Evolutionary conservation across 2,113 vertebrate species (phyloP), one percentile per base, ranked within the genome.

Genomic region (Rafetus swinhoei): DNA sequence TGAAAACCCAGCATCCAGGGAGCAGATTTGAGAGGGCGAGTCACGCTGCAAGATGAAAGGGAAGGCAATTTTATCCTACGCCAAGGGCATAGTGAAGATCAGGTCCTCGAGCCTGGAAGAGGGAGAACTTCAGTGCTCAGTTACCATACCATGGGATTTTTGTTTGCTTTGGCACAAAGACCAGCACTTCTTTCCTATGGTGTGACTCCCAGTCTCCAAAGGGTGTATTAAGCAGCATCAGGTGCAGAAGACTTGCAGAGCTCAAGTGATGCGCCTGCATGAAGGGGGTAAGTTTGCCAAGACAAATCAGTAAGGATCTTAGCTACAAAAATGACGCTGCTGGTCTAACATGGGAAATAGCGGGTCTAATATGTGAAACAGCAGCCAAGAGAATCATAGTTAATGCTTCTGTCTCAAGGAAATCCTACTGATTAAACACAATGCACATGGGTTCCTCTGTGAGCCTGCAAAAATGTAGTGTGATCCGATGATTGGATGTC

Each of bases 211-310:
- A 22, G 39, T 55, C n/a, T 35, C 16, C 32, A 72, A 72, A 35
- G 16, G 53, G 25, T 22, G 50, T 90, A 72, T 15, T 9, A 74
- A 39, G 69, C 50, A 90, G 69, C 13, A 53, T 8, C 9, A 79
- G n/a, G 32, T 81, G 19, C 35, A 72, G 76, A 86, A 86, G 65
- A 88, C 90, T 32, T 53, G 90, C 74, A 77, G 59, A 79, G 53
- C 65, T 76, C 50, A 83, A 90, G 62, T 82, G 39, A 45, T 52
- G 74, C 13, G 57, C 21, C 1, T 1, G 19, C 53, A 81, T 62
- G 84, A 92, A 60, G 3, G 1, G 60, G 89, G 62, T 80, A 53
- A 53, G 9, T 32, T 22, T 77, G 25, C 82, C 89, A 93, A 89
- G 79, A 85, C 25, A 81, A 4, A 29, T 79, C 32, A 89, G 29